Conservation (phyloP, 2,113 vertebrate genomes). For the Dipodomys merriami region DNA sequence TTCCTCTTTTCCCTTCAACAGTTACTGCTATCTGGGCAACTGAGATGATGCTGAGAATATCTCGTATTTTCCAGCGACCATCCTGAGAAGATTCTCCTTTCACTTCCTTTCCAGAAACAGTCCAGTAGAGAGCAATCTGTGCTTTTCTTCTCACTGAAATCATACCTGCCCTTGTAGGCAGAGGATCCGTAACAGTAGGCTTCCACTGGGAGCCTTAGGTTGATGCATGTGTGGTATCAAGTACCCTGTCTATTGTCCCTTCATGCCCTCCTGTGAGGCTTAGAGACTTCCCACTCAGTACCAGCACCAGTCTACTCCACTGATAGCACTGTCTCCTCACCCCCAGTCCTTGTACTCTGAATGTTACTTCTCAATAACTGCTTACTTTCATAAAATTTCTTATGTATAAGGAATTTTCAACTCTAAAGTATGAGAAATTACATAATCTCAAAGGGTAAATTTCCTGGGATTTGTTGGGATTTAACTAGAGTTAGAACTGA, state of each 20-base stretch:
- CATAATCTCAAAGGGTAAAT: slow-evolving; percentile 5
- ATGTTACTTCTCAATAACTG: background rate
- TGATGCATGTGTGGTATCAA: background rate
- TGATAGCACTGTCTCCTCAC: background rate
- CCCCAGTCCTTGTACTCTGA: background rate
- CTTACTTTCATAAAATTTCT: background rate
- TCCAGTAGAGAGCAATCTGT: background rate
- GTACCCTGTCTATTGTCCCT: background rate
- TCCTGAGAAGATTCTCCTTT: background rate
- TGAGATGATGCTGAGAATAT: background rate
- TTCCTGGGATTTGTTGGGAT: background rate
- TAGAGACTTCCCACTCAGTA: too few relatives aligned
- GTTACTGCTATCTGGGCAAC: background rate
- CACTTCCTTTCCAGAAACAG: background rate
- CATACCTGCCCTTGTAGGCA: background rate
- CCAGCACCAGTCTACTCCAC: background rate
- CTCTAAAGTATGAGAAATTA: background rate
- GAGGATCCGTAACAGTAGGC: background rate
- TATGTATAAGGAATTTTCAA: background rate
- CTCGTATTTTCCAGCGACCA: background rate
- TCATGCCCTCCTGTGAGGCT: background rate
- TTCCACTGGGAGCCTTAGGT: background rate
- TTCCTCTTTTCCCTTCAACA: background rate
- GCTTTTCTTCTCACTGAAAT: background rate
- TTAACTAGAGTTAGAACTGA: slow-evolving; percentile 7